Percentiles rank a stretch among this genome's conserved stretches.
These are phyloP conservation scores for Xiphias gladius DNA, from an alignment of 2,113 vertebrate genomes.

Conservation along the genomic window DNA sequence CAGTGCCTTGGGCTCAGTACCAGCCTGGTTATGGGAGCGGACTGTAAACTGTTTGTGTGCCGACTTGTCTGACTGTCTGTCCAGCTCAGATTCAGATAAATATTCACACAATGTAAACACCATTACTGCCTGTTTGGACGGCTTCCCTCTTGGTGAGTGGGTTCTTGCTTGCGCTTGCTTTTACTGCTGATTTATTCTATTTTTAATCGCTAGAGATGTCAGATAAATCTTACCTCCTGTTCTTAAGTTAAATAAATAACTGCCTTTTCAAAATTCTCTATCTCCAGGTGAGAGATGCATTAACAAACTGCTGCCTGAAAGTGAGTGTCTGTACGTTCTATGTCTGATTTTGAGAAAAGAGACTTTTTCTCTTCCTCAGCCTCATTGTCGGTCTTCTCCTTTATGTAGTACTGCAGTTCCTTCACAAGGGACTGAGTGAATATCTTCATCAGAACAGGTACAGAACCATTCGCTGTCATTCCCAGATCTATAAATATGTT, in stretches of 20 bases:
- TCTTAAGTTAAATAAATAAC: not conserved
- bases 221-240: not conserved
- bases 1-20: constrained; percentile 88
- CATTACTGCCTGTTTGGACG: constrained; percentile 89
- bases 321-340: constrained; percentile 72
- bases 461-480: constrained; percentile 11
- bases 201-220: not conserved
- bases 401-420: constrained; percentile 89
- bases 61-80: constrained; percentile 86
- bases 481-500: not conserved
- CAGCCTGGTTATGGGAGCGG: constrained; percentile 77
- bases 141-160: constrained; percentile 88
- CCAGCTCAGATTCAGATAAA: constrained; percentile 73
- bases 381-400: constrained; percentile 43
- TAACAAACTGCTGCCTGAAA: constrained; percentile 87
- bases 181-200: not conserved
- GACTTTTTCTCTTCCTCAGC: not conserved
- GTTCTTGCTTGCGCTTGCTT: not conserved
- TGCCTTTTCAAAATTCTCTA: not conserved
- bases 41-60: constrained; percentile 81
- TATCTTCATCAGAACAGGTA: constrained; percentile 91
- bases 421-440: constrained; percentile 86
- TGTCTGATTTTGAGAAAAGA: not conserved
- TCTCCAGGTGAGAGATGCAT: constrained; percentile 88
- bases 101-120: constrained; percentile 87